Base-by-base conservation (phyloP, 1,140 invertebrate species). In the Hyles euphorbiae region DNA sequence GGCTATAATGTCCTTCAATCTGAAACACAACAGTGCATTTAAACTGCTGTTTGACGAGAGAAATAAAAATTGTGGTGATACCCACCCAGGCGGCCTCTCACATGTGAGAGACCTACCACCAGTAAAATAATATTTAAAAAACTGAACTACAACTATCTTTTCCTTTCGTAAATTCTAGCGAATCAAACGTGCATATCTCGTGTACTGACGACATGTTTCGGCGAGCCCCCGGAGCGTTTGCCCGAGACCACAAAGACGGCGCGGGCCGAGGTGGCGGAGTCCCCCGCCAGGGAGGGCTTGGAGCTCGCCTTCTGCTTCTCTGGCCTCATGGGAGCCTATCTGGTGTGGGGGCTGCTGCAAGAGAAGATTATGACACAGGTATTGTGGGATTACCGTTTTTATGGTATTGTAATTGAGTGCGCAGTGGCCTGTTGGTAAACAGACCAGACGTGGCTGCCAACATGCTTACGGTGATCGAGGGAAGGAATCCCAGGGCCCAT, bases 301-400 rank as follows among this genome's bases (percentile, higher is more conserved):
- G 81, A 87, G 60, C 65, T 88, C 34, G 68, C 74, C 5, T 79
- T 96, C 81, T 98, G 97, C 88, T 96, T 98, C 78, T 78, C 92
- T 45, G 97, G 97, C 1, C 90, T 99, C 2, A 97, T 98, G 92
- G 90, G 92, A 2, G 96, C 96, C 50, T 99, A 98, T 81, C 90
- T 99, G 12, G 95, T 95, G 36, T 99, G 98, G 98, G 98, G 98
- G 2, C 90, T 98, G 48, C 87, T 99, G 51, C 98, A 99, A 87
- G 96, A 98, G 88, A 97, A 97, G 90, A 94, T 97, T 61, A 97
- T 97, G 95, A 96, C 95, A 1, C 94, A 95, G 84, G 92, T 94
- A 10, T 43, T 34, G 32, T 12, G 7, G 34, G 43, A 8, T 54
- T 51, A 22, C 2, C 2, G 2, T 22, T 22, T 22, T 22, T 22